Percentiles rank a stretch among this genome's conserved stretches.
Evolutionary conservation across 1,140 invertebrate species (phyloP).

Genomic region (Mylabris phalerata): DNA sequence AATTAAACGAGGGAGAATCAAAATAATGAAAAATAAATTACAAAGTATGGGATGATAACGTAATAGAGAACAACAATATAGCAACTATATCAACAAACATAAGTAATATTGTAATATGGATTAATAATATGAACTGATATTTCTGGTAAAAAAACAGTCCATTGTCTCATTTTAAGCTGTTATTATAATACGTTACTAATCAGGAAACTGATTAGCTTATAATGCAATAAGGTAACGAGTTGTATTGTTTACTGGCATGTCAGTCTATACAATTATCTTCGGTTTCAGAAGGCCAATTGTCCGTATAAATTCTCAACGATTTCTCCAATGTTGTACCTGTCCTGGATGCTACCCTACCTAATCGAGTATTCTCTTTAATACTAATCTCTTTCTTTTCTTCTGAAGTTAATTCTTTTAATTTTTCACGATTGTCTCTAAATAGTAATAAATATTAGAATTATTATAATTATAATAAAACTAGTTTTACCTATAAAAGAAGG

Average conservation of each 20-base stretch:
- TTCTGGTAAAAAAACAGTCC: slow-evolving; percentile 7
- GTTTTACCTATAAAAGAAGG: slow-evolving; percentile 54
- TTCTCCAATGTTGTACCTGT: slow-evolving; percentile 51
- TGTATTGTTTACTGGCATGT: slow-evolving; percentile 32
- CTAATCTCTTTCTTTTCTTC: slow-evolving; percentile 57
- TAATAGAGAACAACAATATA: no score
- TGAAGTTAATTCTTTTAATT: slow-evolving; percentile 49
- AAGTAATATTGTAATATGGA: no score
- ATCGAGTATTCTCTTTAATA: slow-evolving; percentile 51
- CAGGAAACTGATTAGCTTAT: slow-evolving; percentile 24
- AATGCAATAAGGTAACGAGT: slow-evolving; percentile 33
- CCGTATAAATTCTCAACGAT: slow-evolving; percentile 68
- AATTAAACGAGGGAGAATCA: background rate
- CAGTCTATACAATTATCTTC: slow-evolving; percentile 38
- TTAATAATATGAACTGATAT: no score
- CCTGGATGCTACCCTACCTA: slow-evolving; percentile 43
- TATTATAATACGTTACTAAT: background rate
- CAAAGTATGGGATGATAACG: background rate
- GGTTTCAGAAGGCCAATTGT: slow-evolving; percentile 41
- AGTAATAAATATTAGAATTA: slow-evolving; percentile 14
- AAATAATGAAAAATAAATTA: slow-evolving; percentile 7
- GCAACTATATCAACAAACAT: no score
- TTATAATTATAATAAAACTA: background rate
- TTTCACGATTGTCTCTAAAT: slow-evolving; percentile 58
- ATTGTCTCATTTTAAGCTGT: background rate